Base-by-base conservation (phyloP, 2,888 invertebrate species). In the Tineola bisselliella region DNA sequence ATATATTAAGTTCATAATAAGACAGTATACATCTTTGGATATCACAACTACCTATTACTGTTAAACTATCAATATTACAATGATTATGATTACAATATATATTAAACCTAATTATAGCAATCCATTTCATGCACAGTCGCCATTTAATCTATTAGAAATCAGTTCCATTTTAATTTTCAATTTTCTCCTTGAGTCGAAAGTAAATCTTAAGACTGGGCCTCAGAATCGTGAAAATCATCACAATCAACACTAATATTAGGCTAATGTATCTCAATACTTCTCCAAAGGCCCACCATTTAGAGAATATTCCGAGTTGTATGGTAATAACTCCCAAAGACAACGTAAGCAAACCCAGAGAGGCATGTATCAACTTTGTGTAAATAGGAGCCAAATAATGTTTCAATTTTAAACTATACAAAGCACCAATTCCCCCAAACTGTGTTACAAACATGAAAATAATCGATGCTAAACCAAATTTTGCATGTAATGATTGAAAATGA, bases 181-280 rank as follows among this genome's bases (percentile, higher is more conserved):
- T 67, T 66, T 84, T 75, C 68, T 88, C 88, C 68, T 78, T 82
- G 1, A 88, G 68, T 56, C 88, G 76, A 64, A 86, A 84, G 67
- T 84, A 87, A 62, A 87, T 75, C 69, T 88, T 88, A 15, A 88
- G 70, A 63, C 73, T 73, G 10, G 88, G 88, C 56, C 87, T 73
- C 63, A 87, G 64, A 63, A 84, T 72, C 25, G 88, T 87, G 31
- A 79, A 76, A 19, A 84, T 62, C 75, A 81, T 75, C 33, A 84
- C 69, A 13, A 75, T 63, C 25, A 87, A 66, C 11, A 82, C 77
- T 30, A 88, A 66, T 60, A 72, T 61, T 54, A 87, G 67, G 68
- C 73, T 70, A 3, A 74, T 70, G 65, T 83, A 79, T 61, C 84
- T 71, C 58, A 84, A 69, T 60, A 73, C 69, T 62, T 84, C 83